Evolutionary conservation across 1,140 invertebrate species (phyloP).

Genomic region (Mylabris phalerata): DNA sequence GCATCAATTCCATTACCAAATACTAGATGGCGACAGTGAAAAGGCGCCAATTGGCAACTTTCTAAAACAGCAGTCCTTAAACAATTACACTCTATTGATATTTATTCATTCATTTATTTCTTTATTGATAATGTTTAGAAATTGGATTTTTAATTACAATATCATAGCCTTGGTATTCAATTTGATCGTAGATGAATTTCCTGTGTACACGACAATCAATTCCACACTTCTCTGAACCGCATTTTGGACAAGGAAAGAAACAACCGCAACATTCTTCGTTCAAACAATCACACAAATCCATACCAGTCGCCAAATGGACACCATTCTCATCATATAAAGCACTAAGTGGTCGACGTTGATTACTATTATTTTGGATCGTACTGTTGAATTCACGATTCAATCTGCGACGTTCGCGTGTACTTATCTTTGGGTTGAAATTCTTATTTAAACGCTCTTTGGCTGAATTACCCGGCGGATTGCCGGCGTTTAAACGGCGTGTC

Average conservation of each 20-base stretch:
- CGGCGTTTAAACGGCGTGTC: slow-evolving; percentile 16
- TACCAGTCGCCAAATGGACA: slow-evolving; percentile 44
- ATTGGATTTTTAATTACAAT: slow-evolving; percentile 36
- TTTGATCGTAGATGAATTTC: slow-evolving; percentile 37
- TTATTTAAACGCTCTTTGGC: slow-evolving; percentile 27
- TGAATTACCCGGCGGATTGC: slow-evolving; percentile 5
- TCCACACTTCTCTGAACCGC: slow-evolving; percentile 42
- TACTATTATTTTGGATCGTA: slow-evolving; percentile 1
- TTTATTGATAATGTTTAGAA: not conserved
- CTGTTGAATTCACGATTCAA: slow-evolving; percentile 32
- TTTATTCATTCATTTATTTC: too few species aligned
- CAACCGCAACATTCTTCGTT: slow-evolving; percentile 64
- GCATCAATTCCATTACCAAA: too few species aligned
- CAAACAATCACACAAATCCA: slow-evolving; percentile 74
- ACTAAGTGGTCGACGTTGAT: slow-evolving; percentile 23
- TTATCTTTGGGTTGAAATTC: slow-evolving; percentile 38
- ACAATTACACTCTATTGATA: too few species aligned
- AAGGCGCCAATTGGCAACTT: too few species aligned
- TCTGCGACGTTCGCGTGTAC: slow-evolving; percentile 34
- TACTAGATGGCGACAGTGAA: too few species aligned
- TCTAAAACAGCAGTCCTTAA: too few species aligned
- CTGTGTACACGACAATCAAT: slow-evolving; percentile 37
- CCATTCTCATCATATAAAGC: slow-evolving; percentile 37
- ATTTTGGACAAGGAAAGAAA: slow-evolving; percentile 72
- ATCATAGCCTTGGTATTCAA: slow-evolving; percentile 40